phyloP scores from a whole-genome alignment of 2,113 vertebrate species.

The Ceuthmochares aereus region DNA sequence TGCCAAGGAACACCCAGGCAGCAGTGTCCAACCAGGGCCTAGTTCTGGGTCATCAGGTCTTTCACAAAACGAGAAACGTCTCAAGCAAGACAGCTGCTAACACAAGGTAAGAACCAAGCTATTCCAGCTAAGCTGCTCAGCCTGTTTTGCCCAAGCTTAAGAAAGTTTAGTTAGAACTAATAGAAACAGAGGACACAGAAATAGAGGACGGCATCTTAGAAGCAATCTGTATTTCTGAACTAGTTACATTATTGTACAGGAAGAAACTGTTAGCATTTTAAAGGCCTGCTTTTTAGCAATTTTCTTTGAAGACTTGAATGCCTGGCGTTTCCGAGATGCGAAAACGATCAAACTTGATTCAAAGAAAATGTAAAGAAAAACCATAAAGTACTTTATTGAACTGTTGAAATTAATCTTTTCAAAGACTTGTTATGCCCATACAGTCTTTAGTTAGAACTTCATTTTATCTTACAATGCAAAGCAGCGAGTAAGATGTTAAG shows the following conservation, averaged over 20 bases:
- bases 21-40: not conserved
- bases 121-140: not conserved
- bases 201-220: not conserved
- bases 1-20: not conserved
- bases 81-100: not conserved
- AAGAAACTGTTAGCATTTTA: not conserved
- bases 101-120: not conserved
- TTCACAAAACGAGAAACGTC: not conserved
- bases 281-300: not conserved
- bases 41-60: not conserved
- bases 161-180: not conserved
- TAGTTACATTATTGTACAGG: not conserved
- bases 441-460: too few relatives aligned
- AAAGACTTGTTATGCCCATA: too few relatives aligned
- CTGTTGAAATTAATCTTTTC: not conserved
- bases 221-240: not conserved
- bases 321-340: not conserved
- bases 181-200: not conserved
- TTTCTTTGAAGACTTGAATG: not conserved
- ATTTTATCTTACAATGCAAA: not conserved
- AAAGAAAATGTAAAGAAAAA: not conserved
- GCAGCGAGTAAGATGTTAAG: not conserved
- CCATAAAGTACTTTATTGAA: rapidly evolving
- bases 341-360: not conserved
- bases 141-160: not conserved